Evolutionary conservation across 2,888 invertebrate species (phyloP).

Genomic region (Sisyra nigra): DNA sequence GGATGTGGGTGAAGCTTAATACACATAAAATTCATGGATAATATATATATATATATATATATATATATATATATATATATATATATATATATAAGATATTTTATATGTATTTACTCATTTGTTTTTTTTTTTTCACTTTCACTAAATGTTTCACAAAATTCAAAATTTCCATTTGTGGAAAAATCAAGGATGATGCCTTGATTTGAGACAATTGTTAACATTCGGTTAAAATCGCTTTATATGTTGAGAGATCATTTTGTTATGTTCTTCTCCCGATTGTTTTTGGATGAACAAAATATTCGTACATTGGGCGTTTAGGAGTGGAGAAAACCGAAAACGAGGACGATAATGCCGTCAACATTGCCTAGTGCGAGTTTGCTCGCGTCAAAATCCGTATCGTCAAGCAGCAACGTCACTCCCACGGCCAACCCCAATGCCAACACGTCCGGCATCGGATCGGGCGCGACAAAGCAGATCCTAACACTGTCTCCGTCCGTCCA

Average conservation of each 20-base stretch:
- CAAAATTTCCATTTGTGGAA: no score
- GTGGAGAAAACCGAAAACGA: constrained; percentile 64
- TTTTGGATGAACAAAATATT: background rate
- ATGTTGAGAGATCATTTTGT: background rate
- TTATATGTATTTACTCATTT: no score
- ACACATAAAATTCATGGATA: no score
- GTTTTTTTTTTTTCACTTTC: no score
- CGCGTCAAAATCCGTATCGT: constrained; percentile 35
- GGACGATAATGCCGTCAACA: constrained; percentile 53
- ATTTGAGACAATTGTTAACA: no score
- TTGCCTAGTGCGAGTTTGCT: constrained; percentile 26
- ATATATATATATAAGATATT: no score
- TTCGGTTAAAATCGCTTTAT: no score
- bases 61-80: no score
- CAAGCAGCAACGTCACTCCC: constrained; percentile 20
- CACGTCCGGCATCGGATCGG: background rate
- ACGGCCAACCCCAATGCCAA: background rate
- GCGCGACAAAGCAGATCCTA: constrained; percentile 3
- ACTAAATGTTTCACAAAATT: no score
- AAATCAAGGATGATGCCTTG: no score
- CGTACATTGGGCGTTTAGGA: constrained; percentile 30
- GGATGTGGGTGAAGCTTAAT: no score
- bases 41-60: no score
- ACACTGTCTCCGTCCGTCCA: constrained; percentile 4
- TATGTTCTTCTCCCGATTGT: background rate